Base-by-base conservation (phyloP, 2,797 vertebrate genomes). In the Notamacropus eugenii region DNA sequence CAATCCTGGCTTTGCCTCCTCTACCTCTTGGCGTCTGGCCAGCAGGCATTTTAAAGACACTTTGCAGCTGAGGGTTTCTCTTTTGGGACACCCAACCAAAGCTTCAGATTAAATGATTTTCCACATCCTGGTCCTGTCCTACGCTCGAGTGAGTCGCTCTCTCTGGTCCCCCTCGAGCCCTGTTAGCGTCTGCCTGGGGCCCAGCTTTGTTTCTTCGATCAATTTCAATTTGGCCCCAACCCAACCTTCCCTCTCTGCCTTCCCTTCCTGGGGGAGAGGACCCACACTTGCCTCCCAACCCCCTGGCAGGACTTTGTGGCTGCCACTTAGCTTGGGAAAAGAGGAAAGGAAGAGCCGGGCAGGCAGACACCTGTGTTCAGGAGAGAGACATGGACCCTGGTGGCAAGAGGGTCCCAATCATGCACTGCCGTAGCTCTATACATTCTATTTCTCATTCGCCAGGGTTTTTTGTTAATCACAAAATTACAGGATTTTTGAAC, bases 121-220 rank as follows among this genome's bases (percentile, higher is more conserved):
- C 52, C 74, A 10, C n/a, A 0, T 74, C 13, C 54, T 5, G 92
- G 96, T 28, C 0, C 16, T 55, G 16, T 56, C 8, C 11, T 95
- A 95, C 0, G 94, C 97, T 91, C 31, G 0, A 94, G 55, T 11
- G 22, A 40, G 67, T 40, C 19, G 6, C 67, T 74, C n/a, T 40
- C 19, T 40, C 24, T 22, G 67, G 67, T 40, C 16, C 67, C 67
- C 67, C 67, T 67, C 16, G n/a, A 74, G 67, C n/a, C 67, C 67
- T 40, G 67, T 74, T 74, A 74, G 67, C 67, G 6, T 3, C n/a
- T 40, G 67, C 67, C n/a, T 74, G 19, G 67, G 94, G 97, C 94
- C 27, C 90, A 97, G 91, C 95, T 96, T 97, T 97, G 67, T 98
- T 96, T 97, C 97, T 96, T 90, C 14, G 90, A 97, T 98, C 97